Conservation (phyloP, 2,888 invertebrate genomes). For the Idaea straminata region DNA sequence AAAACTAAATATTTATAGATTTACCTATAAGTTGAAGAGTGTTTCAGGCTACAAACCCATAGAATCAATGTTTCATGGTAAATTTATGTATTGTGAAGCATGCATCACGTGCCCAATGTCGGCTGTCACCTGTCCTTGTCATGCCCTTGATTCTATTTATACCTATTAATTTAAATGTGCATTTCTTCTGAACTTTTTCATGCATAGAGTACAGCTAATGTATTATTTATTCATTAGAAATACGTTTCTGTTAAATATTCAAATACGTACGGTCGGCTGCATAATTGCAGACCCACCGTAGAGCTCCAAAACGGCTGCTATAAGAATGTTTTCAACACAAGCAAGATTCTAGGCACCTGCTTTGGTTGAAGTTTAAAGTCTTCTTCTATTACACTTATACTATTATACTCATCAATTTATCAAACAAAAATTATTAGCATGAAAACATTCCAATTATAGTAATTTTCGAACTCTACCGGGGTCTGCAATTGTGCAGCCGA, state of each 20-base stretch:
- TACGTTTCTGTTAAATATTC: neutral
- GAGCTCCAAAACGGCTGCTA: no score
- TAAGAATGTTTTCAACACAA: no score
- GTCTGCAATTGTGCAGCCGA: no score
- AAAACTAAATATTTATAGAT: neutral
- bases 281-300: no score
- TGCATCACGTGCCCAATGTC: neutral
- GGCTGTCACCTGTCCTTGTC: neutral
- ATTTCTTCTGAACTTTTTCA: neutral
- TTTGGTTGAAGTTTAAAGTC: no score
- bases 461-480: no score
- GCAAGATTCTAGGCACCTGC: no score
- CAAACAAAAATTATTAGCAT: no score
- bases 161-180: neutral
- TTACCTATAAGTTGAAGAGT: neutral
- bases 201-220: neutral
- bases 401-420: no score
- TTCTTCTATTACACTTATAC: no score
- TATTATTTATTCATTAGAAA: neutral
- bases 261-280: neutral
- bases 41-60: neutral
- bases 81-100: constrained; percentile 1
- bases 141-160: constrained; percentile 2
- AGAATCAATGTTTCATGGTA: neutral
- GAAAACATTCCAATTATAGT: no score